Base-by-base conservation (phyloP, 2,113 vertebrate species). In the Athene cunicularia region DNA sequence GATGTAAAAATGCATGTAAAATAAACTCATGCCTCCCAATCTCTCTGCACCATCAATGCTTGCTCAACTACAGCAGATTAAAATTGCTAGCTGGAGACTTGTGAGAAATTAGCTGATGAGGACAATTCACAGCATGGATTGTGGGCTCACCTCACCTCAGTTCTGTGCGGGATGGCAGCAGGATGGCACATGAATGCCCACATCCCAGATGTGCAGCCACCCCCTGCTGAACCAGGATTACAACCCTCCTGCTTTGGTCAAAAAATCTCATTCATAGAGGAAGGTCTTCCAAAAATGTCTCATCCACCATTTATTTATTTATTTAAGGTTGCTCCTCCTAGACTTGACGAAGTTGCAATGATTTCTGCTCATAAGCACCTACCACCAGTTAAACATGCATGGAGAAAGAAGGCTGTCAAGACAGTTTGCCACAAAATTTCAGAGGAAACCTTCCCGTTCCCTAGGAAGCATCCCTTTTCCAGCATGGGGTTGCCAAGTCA, bases 181-280 rank as follows among this genome's bases (percentile, higher is more conserved):
- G 70, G 68, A 70, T 0, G 2, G 59, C 26, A 66, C 26, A 8
- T 1, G 1, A 62, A 33, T 4, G 10, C 8, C 67, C 14, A 1
- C 28, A 30, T 37, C 35, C 33, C 3, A 2, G 10, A 52, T 0
- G 1, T 6, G 8, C 33, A 9, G 41, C 35, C 26, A 6, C 24
- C 27, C 22, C 15, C 8, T 8, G 39, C 35, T 47, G 28, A 70
- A 37, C 50, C 52, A 85, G 45, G 35, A 47, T 70, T 39, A 16
- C 35, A 49, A 20, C 24, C 41, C 9, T 71, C n/a, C 53, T 50
- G 26, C 66, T 37, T 20, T n/a, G 13, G 15, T 43, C 37, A 84
- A 87, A 83, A 2, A n/a, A n/a, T n/a, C n/a, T n/a, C n/a, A n/a
- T n/a, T n/a, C n/a, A n/a, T n/a, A n/a, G n/a, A n/a, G n/a, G n/a